phyloP scores from a whole-genome alignment of 1,140 invertebrate genomes.

The Meloidogyne floridensis region DNA sequence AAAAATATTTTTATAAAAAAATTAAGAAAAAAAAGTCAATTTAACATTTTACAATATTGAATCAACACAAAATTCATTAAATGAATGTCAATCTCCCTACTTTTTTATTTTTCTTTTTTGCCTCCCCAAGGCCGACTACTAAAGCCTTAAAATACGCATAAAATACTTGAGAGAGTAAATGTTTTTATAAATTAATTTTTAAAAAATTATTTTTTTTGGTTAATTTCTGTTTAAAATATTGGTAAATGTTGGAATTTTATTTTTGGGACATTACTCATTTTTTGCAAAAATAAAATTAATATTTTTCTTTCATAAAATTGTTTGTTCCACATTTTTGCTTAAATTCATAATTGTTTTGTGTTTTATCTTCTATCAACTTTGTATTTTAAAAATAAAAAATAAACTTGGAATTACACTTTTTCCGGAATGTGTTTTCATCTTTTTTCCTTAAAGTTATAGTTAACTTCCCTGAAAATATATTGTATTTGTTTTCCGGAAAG shows the following conservation, averaged over 20 bases:
- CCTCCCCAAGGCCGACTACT: not conserved
- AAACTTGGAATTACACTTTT: too few relatives aligned
- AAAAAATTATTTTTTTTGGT: conserved; percentile 9
- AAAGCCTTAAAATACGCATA: not conserved
- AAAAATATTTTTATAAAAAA: not conserved
- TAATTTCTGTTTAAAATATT: not conserved
- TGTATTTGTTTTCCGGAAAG: too few relatives aligned
- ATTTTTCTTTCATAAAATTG: not conserved
- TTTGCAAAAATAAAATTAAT: not conserved
- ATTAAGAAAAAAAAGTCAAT: not conserved
- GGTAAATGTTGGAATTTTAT: not conserved
- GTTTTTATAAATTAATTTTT: not conserved
- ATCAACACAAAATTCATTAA: not conserved
- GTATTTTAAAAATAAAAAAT: too few relatives aligned
- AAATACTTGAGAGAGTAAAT: not conserved
- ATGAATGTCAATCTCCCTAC: not conserved
- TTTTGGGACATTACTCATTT: not conserved
- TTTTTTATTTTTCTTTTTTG: not conserved
- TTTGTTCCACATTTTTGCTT: not conserved
- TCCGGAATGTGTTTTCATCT: too few relatives aligned
- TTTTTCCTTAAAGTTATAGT: too few relatives aligned
- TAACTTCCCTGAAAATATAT: too few relatives aligned
- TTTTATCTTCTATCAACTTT: too few relatives aligned
- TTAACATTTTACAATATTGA: not conserved
- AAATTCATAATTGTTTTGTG: not conserved